Evolutionary conservation across 2,113 vertebrate species (phyloP).

Genomic region (Parotia lawesii): DNA sequence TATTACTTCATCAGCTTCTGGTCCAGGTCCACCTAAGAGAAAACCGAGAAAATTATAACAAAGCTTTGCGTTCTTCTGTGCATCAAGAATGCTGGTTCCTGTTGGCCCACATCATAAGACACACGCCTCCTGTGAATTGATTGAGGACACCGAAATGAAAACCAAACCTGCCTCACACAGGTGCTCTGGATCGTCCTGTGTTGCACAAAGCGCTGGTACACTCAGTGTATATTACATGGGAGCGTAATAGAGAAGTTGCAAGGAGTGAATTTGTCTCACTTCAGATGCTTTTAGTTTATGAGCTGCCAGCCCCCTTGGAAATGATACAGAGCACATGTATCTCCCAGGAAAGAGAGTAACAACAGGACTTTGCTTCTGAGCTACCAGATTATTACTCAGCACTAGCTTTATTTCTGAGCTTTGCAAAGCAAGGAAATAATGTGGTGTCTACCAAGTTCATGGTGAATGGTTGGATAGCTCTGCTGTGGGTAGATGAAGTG

Average conservation of each 20-base stretch:
- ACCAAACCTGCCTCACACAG: not conserved
- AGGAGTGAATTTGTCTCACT: not conserved
- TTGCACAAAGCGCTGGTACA: not conserved
- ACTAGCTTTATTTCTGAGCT: not conserved
- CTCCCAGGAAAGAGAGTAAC: not conserved
- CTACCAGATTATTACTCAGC: not conserved
- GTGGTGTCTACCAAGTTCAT: not conserved
- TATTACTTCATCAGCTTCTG: not conserved
- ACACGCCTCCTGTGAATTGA: not conserved
- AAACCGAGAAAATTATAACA: not conserved
- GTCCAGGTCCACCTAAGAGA: not conserved
- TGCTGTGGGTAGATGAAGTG: not conserved
- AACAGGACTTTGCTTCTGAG: not conserved
- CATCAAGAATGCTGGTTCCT: not conserved
- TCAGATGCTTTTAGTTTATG: not conserved
- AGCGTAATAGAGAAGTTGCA: not conserved
- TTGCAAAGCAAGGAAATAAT: not conserved
- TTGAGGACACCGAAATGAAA: not conserved
- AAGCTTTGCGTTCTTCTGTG: not conserved
- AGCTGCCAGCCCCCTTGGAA: not conserved
- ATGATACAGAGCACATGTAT: not conserved
- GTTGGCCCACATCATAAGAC: not conserved
- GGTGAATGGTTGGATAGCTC: not conserved
- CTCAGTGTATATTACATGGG: not conserved
- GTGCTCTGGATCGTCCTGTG: not conserved